Evolutionary conservation across 2,113 vertebrate genomes (phyloP), one percentile per base, ranked within the genome.

Genomic region (Mus pahari): DNA sequence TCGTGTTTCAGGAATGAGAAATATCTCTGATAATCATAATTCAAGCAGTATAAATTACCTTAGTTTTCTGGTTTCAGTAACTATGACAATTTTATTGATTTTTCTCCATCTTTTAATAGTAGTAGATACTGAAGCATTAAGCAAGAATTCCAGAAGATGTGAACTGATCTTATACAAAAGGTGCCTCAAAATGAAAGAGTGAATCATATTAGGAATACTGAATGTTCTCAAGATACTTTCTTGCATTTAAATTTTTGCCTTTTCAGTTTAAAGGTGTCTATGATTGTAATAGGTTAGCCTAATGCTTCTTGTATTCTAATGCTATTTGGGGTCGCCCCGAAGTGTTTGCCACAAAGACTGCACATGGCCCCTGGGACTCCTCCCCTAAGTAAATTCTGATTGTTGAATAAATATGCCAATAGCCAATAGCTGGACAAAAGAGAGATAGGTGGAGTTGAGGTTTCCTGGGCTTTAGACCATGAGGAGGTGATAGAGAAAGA

Each of bases 181-280:
- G 4, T 0, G 8, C 45, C 22, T 91, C 31, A 78, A 88, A 79
- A 84, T 88, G 4, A 48, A 92, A 42, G 33, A 4, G 0, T 42
- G 16, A 83, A 1, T 5, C 13, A 5, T 1, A 50, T 55, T 62
- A 39, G 48, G 7, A 45, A 39, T 0, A 13, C 3, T 24, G 1
- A 14, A 73, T 10, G 4, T 22, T 22, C 55, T 90, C 12, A 68
- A 14, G 75, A 64, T 10, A 50, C 4, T 70, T 74, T 19, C 16
- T 13, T n/a, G 42, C 28, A 68, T 91, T 94, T 48, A n/a, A 78
- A 73, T n/a, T 12, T 45, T 26, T 53, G 10, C 36, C 20, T 79
- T 7, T 20, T 58, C 53, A n/a, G 16, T 13, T 55, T n/a, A 71
- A 71, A 71, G 17, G 16, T n/a, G 2, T 71, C 12, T 66, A 66